phyloP scores from a whole-genome alignment of 2,888 invertebrate genomes.

The Steinernema scapterisci region DNA sequence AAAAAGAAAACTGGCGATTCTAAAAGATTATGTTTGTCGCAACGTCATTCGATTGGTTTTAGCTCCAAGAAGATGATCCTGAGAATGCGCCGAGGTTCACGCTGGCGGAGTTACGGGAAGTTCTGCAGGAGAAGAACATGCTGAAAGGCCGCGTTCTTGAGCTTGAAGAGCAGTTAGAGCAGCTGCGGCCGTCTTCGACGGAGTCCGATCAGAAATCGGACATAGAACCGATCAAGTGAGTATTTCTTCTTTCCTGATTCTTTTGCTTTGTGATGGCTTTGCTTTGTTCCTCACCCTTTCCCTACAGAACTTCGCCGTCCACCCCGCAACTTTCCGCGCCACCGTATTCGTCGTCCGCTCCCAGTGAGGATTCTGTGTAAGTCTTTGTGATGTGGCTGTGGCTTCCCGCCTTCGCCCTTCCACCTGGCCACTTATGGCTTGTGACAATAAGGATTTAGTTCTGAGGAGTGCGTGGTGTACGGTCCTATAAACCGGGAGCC shows the following conservation, averaged over 20 bases:
- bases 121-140: slow-evolving; percentile 88
- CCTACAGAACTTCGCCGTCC: slow-evolving; percentile 19
- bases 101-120: slow-evolving; percentile 81
- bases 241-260: not conserved
- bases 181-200: slow-evolving; percentile 6
- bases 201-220: slow-evolving; percentile 17
- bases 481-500: slow-evolving; percentile 95
- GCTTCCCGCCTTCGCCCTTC: not conserved
- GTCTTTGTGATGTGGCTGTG: slow-evolving; percentile 12
- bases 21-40: no score
- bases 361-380: slow-evolving; percentile 26
- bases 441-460: slow-evolving; percentile 34
- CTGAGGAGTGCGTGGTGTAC: slow-evolving; percentile 75
- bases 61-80: slow-evolving; percentile 29
- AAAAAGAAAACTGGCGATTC: no score
- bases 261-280: slow-evolving; percentile 18
- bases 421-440: not conserved
- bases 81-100: slow-evolving; percentile 80
- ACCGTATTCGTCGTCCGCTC: not conserved
- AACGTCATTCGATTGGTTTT: no score
- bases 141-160: slow-evolving; percentile 87
- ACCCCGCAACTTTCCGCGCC: slow-evolving; percentile 23
- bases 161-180: slow-evolving; percentile 86
- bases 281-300: slow-evolving; percentile 4
- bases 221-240: slow-evolving; percentile 22